Base-by-base conservation (phyloP, 2,888 invertebrate species). In the Marronus borbonicus region DNA sequence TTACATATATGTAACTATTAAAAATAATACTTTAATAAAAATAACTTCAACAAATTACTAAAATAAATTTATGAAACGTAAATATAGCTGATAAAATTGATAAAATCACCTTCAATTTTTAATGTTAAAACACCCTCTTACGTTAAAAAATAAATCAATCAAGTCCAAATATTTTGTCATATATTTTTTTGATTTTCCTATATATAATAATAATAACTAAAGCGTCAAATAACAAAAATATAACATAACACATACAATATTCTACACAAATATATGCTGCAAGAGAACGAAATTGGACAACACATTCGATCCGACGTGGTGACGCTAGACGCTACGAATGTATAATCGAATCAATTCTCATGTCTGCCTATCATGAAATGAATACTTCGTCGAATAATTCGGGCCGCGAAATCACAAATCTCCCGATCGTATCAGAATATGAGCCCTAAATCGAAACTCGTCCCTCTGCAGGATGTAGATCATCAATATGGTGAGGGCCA, bases 401-500 rank as follows among this genome's bases (percentile, higher is more conserved):
- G 12, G 20, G 14, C 24, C 17, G 88, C 20, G 36, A 76, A 75
- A 79, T 87, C 91, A 92, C 83, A 91, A 88, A 85, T 92, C 92
- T 79, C 92, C 91, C 39, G 92, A 90, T 82, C 92, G 89, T 85
- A 92, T 91, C 81, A 91, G 82, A 87, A 88, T 87, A 89, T 91
- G 89, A 76, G 89, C 83, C 87, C 88, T 86, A 83, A 88, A 89
- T 82, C 89, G 87, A 85, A 90, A 92, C 85, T 92, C 92, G 86
- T 92, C 90, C 83, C 92, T 90, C 83, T 91, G 91, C 82, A 92
- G 89, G 85, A 93, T 91, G 88, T 93, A 93, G 86, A 92, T 91
- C 87, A 93, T 90, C 84, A 94, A 89, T 79, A 93, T 92, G 80
- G 92, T 90, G 80, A 93, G 90, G 78, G 91, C 93, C 82, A 93